phyloP scores from a whole-genome alignment of 2,888 invertebrate genomes.

The Enchytraeus crypticus region DNA sequence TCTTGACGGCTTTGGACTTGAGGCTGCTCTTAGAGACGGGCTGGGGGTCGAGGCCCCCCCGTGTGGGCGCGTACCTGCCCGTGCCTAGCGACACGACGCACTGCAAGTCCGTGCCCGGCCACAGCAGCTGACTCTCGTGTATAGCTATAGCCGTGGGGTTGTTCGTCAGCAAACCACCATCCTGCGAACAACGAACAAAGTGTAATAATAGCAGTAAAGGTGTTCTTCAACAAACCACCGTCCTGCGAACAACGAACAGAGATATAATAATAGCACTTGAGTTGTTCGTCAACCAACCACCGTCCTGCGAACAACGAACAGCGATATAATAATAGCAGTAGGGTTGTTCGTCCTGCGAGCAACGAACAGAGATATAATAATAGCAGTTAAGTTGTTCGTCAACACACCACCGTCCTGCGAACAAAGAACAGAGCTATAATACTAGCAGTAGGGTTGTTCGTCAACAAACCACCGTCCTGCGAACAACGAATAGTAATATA shows the following conservation, averaged over 20 bases:
- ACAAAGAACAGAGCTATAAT: too few species aligned
- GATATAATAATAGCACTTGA: conserved; percentile 75
- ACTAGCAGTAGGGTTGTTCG: conserved; percentile 79
- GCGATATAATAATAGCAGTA: conserved; percentile 68
- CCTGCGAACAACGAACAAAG: conserved; percentile 53
- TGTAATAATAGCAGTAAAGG: conserved; percentile 76
- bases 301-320: conserved; percentile 55
- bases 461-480: conserved; percentile 72
- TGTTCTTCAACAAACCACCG: conserved; percentile 76
- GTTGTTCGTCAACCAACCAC: conserved; percentile 77
- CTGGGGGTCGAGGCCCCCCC: conserved; percentile 31
- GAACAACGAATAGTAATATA: conserved; percentile 51
- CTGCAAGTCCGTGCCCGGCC: conserved; percentile 65
- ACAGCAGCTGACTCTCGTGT: conserved; percentile 74
- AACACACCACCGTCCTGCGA: too few species aligned
- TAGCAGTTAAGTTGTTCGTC: background rate
- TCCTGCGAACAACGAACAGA: conserved; percentile 53
- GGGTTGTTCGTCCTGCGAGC: conserved; percentile 69
- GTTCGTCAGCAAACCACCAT: conserved; percentile 75
- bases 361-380: background rate
- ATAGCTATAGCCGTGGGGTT: conserved; percentile 81
- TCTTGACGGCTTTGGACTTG: conserved; percentile 67
- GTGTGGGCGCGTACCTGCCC: conserved; percentile 49
- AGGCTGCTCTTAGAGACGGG: conserved; percentile 55
- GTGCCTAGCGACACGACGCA: conserved; percentile 79